Conservation (phyloP, 2,113 vertebrate species). For the Cricetomys ansorgei region DNA sequence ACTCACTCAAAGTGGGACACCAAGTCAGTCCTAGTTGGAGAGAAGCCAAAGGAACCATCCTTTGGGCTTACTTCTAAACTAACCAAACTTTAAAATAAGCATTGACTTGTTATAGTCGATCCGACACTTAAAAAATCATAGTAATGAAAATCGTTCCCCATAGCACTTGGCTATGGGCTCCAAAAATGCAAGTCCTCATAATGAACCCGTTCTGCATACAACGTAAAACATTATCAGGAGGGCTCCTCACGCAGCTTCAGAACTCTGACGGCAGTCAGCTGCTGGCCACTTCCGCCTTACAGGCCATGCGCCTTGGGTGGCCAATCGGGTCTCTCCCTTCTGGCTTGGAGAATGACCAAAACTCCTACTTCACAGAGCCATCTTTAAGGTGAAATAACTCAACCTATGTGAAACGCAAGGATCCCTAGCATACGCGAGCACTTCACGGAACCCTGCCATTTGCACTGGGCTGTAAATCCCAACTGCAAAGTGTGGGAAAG, state of each 20-base stretch:
- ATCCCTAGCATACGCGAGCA: not conserved
- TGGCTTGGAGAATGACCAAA: not conserved
- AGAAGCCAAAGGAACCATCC: not conserved
- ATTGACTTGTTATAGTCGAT: conserved; percentile 6
- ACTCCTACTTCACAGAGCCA: not conserved
- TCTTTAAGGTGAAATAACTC: not conserved
- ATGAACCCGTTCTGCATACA: not conserved
- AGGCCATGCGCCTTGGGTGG: not conserved
- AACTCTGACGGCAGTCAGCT: not conserved
- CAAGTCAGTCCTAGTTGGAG: not conserved
- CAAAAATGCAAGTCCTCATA: not conserved
- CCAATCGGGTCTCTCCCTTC: not conserved
- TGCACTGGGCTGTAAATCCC: not conserved
- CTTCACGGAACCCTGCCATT: not conserved
- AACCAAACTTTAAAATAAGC: conserved; percentile 12
- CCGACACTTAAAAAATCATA: not conserved
- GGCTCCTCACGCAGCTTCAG: not conserved
- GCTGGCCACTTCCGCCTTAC: not conserved
- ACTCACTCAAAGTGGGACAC: not conserved
- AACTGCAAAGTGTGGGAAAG: not conserved
- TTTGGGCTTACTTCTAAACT: not conserved
- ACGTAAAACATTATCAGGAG: not conserved
- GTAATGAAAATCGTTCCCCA: not conserved
- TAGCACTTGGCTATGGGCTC: not conserved
- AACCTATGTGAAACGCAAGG: conserved; percentile 12